Evolutionary conservation across 2,113 vertebrate genomes (phyloP).

Genomic region (Mungos mungo): DNA sequence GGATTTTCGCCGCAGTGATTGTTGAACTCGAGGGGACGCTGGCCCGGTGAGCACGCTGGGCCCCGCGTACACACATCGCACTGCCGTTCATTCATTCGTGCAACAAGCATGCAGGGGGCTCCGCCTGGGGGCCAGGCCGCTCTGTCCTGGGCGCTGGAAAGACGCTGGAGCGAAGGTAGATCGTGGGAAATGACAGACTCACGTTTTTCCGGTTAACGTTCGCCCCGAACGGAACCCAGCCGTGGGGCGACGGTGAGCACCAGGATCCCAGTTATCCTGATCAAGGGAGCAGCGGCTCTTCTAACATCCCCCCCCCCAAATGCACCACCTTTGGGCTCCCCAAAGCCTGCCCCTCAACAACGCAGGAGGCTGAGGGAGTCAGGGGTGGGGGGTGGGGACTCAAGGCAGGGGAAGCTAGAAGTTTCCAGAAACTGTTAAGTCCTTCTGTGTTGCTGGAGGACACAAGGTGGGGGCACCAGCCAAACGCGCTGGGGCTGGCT

Average conservation of each 20-base stretch:
- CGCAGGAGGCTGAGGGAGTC: background rate
- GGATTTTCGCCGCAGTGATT: background rate
- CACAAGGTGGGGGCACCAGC: too few relatives aligned
- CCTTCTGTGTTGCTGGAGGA: background rate
- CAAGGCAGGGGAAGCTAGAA: background rate
- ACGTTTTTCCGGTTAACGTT: fast-evolving
- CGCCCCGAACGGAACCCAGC: background rate
- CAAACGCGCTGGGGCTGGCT: too few relatives aligned
- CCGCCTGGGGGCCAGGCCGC: background rate
- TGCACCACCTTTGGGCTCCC: background rate
- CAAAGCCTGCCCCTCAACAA: background rate
- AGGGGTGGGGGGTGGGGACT: too few relatives aligned
- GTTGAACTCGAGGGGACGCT: background rate
- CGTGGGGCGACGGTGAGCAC: background rate
- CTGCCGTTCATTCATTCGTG: background rate
- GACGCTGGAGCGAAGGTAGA: background rate
- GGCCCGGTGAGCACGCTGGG: fast-evolving
- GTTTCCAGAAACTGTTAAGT: background rate
- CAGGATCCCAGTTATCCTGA: fast-evolving
- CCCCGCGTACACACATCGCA: fast-evolving
- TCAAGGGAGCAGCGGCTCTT: background rate
- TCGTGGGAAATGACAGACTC: background rate
- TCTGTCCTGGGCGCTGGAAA: background rate
- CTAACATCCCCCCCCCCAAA: background rate
- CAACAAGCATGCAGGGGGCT: too few relatives aligned